Percentiles rank a stretch among this genome's conserved stretches.
Conservation (phyloP, 2,888 invertebrate species). For the Serrognathus titanus region DNA sequence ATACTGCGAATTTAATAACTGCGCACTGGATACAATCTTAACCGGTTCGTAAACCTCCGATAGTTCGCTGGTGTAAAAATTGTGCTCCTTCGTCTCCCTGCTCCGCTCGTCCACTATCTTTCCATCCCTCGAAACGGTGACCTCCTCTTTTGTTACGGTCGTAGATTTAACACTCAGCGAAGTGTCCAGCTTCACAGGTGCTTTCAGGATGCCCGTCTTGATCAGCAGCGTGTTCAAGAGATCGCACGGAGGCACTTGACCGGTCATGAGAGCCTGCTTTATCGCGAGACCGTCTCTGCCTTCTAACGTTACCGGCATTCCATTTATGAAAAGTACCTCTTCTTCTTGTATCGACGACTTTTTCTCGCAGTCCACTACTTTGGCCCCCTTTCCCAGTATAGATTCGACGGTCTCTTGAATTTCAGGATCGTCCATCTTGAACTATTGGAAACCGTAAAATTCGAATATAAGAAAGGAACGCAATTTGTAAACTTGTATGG, state of each 20-base stretch:
- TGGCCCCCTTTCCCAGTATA: conserved; percentile 66
- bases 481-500: too few relatives aligned
- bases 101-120: conserved; percentile 67
- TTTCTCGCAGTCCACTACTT: conserved; percentile 71
- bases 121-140: conserved; percentile 64
- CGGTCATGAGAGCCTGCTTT: conserved; percentile 64
- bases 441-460: not conserved
- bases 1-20: conserved; percentile 41
- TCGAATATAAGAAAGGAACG: not conserved
- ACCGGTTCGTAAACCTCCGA: conserved; percentile 66
- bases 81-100: conserved; percentile 68
- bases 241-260: conserved; percentile 69
- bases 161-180: conserved; percentile 69
- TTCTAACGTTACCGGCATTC: conserved; percentile 64
- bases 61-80: conserved; percentile 64
- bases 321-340: conserved; percentile 68
- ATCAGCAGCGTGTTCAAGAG: conserved; percentile 66
- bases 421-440: conserved; percentile 64
- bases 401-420: conserved; percentile 73
- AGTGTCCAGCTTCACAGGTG: conserved; percentile 68
- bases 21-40: conserved; percentile 44
- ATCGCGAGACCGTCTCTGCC: conserved; percentile 67
- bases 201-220: conserved; percentile 62
- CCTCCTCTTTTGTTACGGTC: conserved; percentile 67
- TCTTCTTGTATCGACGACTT: conserved; percentile 69